Percentiles rank a stretch among this genome's conserved stretches.
Conservation (phyloP, 2,888 invertebrate species). For the Cloeon dipterum region DNA sequence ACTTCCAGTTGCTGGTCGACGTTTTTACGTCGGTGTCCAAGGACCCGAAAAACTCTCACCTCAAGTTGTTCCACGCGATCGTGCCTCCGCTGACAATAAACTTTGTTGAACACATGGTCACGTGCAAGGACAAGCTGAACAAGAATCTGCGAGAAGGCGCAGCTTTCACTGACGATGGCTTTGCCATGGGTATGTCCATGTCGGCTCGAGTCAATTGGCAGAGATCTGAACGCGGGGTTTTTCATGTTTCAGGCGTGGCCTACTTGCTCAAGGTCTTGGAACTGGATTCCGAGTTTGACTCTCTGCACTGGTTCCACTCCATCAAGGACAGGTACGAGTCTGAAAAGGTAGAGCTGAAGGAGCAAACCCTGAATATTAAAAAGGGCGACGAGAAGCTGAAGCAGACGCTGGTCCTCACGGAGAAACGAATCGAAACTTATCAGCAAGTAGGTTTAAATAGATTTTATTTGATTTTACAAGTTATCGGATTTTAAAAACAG, state of each 20-base stretch:
- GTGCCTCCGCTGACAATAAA: constrained; percentile 85
- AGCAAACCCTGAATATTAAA: constrained; percentile 12
- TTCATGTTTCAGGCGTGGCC: constrained; percentile 38
- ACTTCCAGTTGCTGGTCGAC: constrained; percentile 67
- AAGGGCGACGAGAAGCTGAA: constrained; percentile 69
- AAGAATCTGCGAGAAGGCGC: constrained; percentile 74
- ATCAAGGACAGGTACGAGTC: constrained; percentile 45
- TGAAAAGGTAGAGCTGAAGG: constrained; percentile 30
- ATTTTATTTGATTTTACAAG: too few species aligned
- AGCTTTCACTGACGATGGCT: constrained; percentile 94
- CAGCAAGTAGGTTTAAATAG: constrained; percentile 22
- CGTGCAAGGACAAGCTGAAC: constrained; percentile 76
- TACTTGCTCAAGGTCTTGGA: constrained; percentile 78
- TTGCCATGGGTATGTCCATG: constrained; percentile 56
- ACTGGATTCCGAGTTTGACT: constrained; percentile 69
- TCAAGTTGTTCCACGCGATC: constrained; percentile 80
- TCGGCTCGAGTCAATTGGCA: too few species aligned
- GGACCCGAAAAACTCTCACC: constrained; percentile 64
- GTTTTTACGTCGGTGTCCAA: constrained; percentile 79
- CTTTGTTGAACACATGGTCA: constrained; percentile 80
- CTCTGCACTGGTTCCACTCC: constrained; percentile 87
- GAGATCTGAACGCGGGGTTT: too few species aligned
- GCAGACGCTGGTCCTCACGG: constrained; percentile 73
- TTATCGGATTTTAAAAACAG: constrained; percentile 15
- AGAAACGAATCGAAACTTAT: constrained; percentile 56